Base-by-base conservation (phyloP, 1,140 invertebrate species). In the Neuroterus valhalla region DNA sequence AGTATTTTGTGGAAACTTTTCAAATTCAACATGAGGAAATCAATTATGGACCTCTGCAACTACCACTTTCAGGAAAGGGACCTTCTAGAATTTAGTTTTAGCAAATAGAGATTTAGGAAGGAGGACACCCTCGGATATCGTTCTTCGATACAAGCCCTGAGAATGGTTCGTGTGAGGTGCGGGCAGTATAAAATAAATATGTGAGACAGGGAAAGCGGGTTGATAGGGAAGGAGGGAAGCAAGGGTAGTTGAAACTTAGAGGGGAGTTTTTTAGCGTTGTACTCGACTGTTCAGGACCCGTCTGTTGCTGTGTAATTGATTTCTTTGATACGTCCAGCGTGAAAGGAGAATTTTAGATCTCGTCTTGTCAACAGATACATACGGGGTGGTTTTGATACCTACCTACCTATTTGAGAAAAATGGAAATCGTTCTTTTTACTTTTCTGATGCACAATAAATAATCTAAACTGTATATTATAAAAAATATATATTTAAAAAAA, bases 231-330 rank as follows among this genome's bases (percentile, higher is more conserved):
- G 70, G 44, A 72, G 52, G 75, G 70, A 48, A 67, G 70, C 48
- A 50, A 70, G 68, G 71, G 70, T 45, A 74, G 74, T 55, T 55
- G 52, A 55, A 55, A 55, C 23, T 55, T 55, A 14, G 50, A 71
- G 77, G 75, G 74, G 76, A 70, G 75, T 68, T 70, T 69, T 76
- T 71, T 71, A 70, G 66, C 69, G 68, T 42, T 52, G 68, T 45
- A 6, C 68, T 72, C 71, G 76, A 72, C 42, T 66, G 68, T 45
- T 8, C 70, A 73, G 67, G 74, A 74, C 78, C 78, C 79, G 78
- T 82, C 82, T 79, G 79, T 84, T 82, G 82, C 73, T 75, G 81
- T 78, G 79, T 87, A 86, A 87, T 87, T 87, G 85, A 87, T 87
- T 87, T 87, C 84, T 87, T 87, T 86, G 84, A 87, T 85, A 86